These are phyloP conservation scores for Meliscaeva auricollis DNA, from an alignment of 2,888 invertebrate genomes.

Conservation along the genomic window DNA sequence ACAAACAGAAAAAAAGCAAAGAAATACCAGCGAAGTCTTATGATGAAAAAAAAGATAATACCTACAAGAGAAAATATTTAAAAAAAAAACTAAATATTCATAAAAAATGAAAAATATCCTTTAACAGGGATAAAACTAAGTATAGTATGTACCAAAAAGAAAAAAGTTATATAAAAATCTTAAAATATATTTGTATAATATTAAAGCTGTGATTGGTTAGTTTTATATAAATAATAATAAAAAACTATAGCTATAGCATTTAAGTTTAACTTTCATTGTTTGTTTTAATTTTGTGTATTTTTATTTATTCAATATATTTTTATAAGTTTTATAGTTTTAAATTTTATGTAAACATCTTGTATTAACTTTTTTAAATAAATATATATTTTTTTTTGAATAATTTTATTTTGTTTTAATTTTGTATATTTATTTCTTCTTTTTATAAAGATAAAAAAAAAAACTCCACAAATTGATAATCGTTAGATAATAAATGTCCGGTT, in stretches of 20 bases:
- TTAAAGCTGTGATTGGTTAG: conserved; percentile 76
- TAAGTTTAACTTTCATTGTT: conserved; percentile 36
- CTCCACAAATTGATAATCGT: conserved; percentile 63
- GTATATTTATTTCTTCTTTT: neutral
- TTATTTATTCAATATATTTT: conserved; percentile 22
- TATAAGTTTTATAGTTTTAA: conserved; percentile 22
- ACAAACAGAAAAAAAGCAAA: conserved; percentile 42
- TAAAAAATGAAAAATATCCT: neutral
- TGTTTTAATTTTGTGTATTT: conserved; percentile 19
- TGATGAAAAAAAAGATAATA: conserved; percentile 52
- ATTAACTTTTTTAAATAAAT: conserved; percentile 46
- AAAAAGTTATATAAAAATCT: conserved; percentile 37
- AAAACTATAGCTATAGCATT: conserved; percentile 32
- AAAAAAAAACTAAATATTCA: neutral
- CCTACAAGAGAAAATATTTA: neutral
- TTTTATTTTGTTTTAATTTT: conserved; percentile 2
- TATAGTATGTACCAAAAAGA: conserved; percentile 53
- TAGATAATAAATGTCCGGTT: conserved; percentile 74
- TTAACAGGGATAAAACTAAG: conserved; percentile 17
- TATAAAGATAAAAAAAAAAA: conserved; percentile 36
- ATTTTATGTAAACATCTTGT: conserved; percentile 15
- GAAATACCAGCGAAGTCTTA: conserved; percentile 73
- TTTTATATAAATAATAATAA: conserved; percentile 40
- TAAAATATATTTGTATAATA: conserved; percentile 65
- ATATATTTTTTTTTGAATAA: conserved; percentile 19